These are phyloP conservation scores for Lycocorax pyrrhopterus DNA, from an alignment of 2,113 vertebrate genomes.

Conservation along the genomic window DNA sequence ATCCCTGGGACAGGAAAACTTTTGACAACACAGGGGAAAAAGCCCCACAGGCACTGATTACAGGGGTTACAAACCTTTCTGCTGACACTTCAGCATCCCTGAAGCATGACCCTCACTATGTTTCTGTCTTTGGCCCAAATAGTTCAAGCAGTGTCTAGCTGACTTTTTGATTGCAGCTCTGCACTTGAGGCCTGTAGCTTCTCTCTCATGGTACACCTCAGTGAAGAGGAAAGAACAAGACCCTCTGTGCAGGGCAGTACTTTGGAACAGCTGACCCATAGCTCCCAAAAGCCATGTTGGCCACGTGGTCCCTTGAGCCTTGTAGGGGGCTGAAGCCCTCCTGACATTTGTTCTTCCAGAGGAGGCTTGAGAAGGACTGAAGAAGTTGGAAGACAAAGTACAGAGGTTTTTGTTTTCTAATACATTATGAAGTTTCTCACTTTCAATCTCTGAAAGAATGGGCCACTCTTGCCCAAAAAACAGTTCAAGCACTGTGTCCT, in stretches of 20 bases:
- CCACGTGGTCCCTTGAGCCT: accelerated
- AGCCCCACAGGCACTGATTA: accelerated
- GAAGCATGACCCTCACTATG: neutral
- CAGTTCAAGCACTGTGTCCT: neutral
- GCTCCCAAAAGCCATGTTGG: neutral
- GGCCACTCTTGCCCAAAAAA: neutral
- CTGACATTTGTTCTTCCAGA: neutral
- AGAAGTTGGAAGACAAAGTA: neutral
- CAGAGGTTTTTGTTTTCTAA: neutral
- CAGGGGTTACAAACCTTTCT: neutral
- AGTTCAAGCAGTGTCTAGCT: neutral
- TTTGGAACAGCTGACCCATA: neutral
- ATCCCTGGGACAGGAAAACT: neutral
- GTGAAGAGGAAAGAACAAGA: neutral
- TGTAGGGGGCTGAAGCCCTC: neutral
- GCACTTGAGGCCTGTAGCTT: neutral
- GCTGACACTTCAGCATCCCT: neutral
- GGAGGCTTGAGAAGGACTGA: neutral
- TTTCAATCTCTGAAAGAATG: neutral
- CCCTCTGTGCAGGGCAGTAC: accelerated
- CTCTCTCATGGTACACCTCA: neutral
- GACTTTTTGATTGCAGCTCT: neutral
- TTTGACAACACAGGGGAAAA: neutral
- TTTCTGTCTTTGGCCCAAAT: neutral
- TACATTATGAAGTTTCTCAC: neutral